These are phyloP conservation scores for Macrobrachium nipponense DNA, from an alignment of 1,140 invertebrate species.

Conservation along the genomic window DNA sequence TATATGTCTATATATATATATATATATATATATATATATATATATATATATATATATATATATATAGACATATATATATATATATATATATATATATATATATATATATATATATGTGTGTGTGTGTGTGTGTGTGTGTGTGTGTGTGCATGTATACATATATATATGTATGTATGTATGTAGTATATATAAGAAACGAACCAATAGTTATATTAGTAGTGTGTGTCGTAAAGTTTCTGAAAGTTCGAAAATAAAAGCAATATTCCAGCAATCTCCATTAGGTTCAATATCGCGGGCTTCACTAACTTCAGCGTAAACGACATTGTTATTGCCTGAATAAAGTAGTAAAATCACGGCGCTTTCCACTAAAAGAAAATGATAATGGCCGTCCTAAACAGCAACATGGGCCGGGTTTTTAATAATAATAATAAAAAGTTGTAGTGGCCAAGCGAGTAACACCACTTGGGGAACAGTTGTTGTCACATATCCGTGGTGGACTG, in stretches of 20 bases:
- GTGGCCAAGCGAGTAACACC: too few relatives aligned
- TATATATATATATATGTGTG: not conserved
- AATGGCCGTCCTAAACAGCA: too few relatives aligned
- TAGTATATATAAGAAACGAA: not conserved
- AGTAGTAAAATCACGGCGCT: too few relatives aligned
- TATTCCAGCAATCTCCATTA: not conserved
- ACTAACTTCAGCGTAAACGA: too few relatives aligned
- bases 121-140: not conserved
- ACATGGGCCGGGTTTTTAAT: not conserved
- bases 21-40: constrained; percentile 6
- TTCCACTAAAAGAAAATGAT: too few relatives aligned
- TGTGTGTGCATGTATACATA: not conserved
- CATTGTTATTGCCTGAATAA: too few relatives aligned
- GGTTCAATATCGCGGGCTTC: too few relatives aligned
- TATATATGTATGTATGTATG: too few relatives aligned
- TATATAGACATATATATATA: not conserved
- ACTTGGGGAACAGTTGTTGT: too few relatives aligned
- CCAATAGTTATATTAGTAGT: too few relatives aligned
- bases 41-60: not conserved
- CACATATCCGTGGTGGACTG: too few relatives aligned
- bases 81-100: not conserved
- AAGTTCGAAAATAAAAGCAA: not conserved
- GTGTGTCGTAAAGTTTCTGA: too few relatives aligned
- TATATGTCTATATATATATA: constrained; percentile 7
- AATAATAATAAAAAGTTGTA: not conserved